Evolutionary conservation across 2,888 invertebrate species (phyloP), one percentile per base, ranked within the genome.

Genomic region (Plebejus anna): DNA sequence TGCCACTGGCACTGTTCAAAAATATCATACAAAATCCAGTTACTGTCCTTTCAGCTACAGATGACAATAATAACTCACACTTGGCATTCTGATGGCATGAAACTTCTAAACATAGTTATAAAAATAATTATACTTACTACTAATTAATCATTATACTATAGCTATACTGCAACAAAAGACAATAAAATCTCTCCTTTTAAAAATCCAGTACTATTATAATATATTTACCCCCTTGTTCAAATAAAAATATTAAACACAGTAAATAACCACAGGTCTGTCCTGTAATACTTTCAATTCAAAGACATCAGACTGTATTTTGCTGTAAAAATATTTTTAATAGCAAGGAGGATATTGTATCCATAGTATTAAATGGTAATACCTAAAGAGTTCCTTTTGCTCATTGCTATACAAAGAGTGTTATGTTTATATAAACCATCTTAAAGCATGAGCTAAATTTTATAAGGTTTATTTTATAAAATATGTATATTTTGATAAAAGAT

Each of bases 401-500:
- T 71, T 71, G 32, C 9, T 32, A 22, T 71, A 9, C 38, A 42
- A 61, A 61, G 22, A 61, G 22, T 59, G n/a, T 4, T 28, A 28
- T 61, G 11, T 28, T 28, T 28, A 22, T 61, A 28, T 61, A 61
- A 11, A 61, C 6, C 71, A 9, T 22, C n/a, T 42, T 6, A n/a
- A 36, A 70, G 16, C 42, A n/a, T 42, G 42, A 71, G 42, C 42
- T 42, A 42, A n/a, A 6, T n/a, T 71, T 38, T 70, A 42, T n/a
- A 42, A 4, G 36, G 38, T 70, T 70, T 38, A 13, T 7, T 71
- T 9, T 9, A 61, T 28, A 38, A 71, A 71, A 71, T 71, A 42
- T 71, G 9, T 38, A 71, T 42, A 71, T 71, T 70, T 71, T 72
- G 51, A 42, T 72, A 42, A 28, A 22, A 72, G 11, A 42, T 71